These are phyloP conservation scores for Paramormyrops hopkinsi DNA, from an alignment of 2,797 vertebrate genomes.

Conservation along the genomic window DNA sequence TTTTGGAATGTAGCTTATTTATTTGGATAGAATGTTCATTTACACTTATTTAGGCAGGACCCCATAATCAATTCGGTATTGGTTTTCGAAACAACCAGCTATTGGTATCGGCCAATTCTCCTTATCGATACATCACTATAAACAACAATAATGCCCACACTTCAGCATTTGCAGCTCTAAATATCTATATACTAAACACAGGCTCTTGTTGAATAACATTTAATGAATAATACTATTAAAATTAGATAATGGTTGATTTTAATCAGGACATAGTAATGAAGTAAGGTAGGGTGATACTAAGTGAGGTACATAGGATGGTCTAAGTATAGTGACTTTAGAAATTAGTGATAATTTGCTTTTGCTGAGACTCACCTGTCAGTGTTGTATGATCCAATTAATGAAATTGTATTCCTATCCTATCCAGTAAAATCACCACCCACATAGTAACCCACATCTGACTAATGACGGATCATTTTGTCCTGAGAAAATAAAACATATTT, in stretches of 20 bases:
- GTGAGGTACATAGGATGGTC: not conserved
- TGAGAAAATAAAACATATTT: constrained; percentile 36
- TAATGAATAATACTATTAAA: constrained; percentile 2
- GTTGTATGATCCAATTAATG: constrained; percentile 27
- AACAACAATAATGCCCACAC: not conserved
- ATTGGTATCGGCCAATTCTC: not conserved
- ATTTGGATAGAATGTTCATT: not conserved
- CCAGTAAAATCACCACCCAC: constrained; percentile 28
- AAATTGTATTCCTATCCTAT: constrained; percentile 28
- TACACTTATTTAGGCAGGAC: not conserved
- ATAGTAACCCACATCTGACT: constrained; percentile 45
- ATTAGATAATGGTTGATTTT: not conserved
- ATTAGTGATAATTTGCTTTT: constrained; percentile 9
- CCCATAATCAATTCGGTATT: not conserved
- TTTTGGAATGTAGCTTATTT: not conserved
- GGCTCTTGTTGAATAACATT: not conserved
- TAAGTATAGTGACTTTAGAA: constrained; percentile 11
- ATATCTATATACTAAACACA: not conserved
- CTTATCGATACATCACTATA: not conserved
- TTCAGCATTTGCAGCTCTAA: not conserved
- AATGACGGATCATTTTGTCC: constrained; percentile 55
- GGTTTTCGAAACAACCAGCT: not conserved
- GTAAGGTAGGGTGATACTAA: not conserved
- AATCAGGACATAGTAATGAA: not conserved
- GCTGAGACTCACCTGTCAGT: constrained; percentile 21